phyloP scores from a whole-genome alignment of 2,113 vertebrate genomes.

The Myotis brandtii region DNA sequence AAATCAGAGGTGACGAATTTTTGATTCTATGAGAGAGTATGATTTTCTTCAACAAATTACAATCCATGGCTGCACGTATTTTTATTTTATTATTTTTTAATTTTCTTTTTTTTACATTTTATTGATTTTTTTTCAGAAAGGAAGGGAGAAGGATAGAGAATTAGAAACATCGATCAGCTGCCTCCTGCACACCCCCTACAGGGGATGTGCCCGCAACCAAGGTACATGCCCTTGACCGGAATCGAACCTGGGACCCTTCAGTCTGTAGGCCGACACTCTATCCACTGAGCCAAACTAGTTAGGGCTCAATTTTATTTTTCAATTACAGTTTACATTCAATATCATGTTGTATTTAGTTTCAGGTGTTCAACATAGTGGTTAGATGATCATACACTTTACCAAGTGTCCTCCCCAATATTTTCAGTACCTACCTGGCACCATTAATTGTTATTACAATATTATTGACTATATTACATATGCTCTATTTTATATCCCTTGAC shows the following conservation, averaged over 20 bases:
- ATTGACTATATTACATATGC: background rate
- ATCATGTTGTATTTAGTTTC: background rate
- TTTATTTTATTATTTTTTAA: background rate
- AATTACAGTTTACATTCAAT: background rate
- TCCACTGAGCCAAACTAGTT: too few relatives aligned
- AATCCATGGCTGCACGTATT: background rate
- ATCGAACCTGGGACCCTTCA: too few relatives aligned
- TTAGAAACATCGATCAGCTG: too few relatives aligned
- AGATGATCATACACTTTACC: background rate
- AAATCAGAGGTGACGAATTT: background rate
- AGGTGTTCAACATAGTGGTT: background rate
- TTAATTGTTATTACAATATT: background rate
- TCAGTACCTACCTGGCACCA: background rate
- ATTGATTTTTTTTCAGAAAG: too few relatives aligned
- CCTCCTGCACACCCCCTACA: too few relatives aligned
- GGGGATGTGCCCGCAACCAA: too few relatives aligned
- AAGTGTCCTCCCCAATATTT: background rate
- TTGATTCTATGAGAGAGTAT: background rate
- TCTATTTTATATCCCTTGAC: background rate
- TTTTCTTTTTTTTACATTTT: background rate
- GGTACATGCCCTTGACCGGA: too few relatives aligned
- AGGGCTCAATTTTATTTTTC: background rate
- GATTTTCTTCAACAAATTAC: background rate
- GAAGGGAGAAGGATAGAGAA: too few relatives aligned
- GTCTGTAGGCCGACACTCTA: too few relatives aligned